Evolutionary conservation across 2,113 vertebrate genomes (phyloP).

Genomic region (Ictidomys tridecemlineatus): DNA sequence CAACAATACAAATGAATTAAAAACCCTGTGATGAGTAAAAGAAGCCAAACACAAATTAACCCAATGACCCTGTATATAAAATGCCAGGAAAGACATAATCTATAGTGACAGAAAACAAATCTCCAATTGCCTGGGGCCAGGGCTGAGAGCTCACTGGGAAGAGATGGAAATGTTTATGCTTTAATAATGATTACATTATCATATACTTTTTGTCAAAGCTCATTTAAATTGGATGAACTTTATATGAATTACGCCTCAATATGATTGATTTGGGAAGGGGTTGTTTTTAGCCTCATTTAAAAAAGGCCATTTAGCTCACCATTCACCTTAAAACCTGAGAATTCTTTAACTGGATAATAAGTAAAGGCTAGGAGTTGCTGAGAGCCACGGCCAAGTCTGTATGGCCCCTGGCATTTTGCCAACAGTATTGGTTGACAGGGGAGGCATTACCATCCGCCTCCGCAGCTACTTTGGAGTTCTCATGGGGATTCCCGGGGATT

Average conservation of each 20-base stretch:
- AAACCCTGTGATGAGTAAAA: not conserved
- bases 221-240: not conserved
- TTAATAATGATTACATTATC: not conserved
- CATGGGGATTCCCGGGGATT: no score
- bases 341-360: conserved; percentile 42
- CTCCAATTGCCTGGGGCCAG: not conserved
- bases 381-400: no score
- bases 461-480: no score
- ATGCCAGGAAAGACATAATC: conserved; percentile 2
- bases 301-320: conserved; percentile 13
- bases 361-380: not conserved
- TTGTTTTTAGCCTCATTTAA: not conserved
- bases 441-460: no score
- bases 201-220: not conserved
- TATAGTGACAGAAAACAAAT: conserved; percentile 23
- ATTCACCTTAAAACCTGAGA: conserved; percentile 14
- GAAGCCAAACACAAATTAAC: not conserved
- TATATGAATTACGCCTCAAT: not conserved
- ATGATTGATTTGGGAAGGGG: not conserved
- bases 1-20: not conserved
- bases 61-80: not conserved
- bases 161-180: not conserved
- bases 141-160: not conserved
- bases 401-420: no score
- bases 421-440: no score